Base-by-base conservation (phyloP, 1,140 invertebrate species). In the Venturia canescens region DNA sequence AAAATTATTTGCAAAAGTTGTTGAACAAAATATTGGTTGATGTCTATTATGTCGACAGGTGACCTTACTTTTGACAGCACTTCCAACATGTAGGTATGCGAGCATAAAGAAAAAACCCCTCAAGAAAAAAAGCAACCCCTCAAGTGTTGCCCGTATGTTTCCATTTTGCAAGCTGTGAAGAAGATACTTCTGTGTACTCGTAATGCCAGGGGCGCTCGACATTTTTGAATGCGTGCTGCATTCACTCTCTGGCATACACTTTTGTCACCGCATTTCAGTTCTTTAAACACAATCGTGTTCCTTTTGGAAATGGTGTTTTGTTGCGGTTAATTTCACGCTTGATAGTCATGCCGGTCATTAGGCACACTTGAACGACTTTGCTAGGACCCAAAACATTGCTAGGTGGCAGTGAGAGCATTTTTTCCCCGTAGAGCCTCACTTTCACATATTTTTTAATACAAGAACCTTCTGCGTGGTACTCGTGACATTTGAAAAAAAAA, bases 91-190 rank as follows among this genome's bases (percentile, higher is more conserved):
- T 53, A 57, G 72, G 72, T 76, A 31, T 27, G 72, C 53, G 3
- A 31, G 50, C 53, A 34, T 76, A 31, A 57, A 76, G n/a, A 60
- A 34, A 29, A 34, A 86, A 84, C 82, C 84, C 80, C 81, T 76
- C 71, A 79, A 69, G 79, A 72, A 80, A 80, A 83, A 85, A 84
- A n/a, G 76, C 38, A 82, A 67, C 21, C 70, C 60, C 66, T 72
- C 74, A 76, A 76, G 50, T 21, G 27, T 21, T 15, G n/a, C 72
- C 72, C 72, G 72, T 60, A 76, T 76, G 50, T 74, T 74, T 74
- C 48, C 9, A 60, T 60, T 60, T 60, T 53, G 29, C 27, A 69
- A 29, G 66, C 53, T 34, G 11, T 53, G 5, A 29, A n/a, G 9
- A n/a, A 74, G 21, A 74, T 21, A 60, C n/a, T 29, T 11, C n/a